Evolutionary conservation across 2,888 invertebrate genomes (phyloP).

Genomic region (Stenchaetothrips biformis): DNA sequence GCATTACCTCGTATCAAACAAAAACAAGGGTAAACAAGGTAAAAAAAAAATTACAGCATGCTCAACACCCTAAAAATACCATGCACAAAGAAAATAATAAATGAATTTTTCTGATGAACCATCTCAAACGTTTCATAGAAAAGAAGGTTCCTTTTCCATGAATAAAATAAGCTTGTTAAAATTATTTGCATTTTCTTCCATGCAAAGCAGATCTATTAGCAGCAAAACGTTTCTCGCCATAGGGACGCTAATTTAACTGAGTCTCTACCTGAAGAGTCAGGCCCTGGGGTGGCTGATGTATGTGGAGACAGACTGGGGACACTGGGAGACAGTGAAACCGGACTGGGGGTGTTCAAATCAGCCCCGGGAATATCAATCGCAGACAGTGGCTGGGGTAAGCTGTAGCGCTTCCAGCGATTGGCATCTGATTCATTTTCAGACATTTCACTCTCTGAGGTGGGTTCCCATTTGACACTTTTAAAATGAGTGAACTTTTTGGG

Average conservation of each 20-base stretch:
- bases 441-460: slow-evolving; percentile 59
- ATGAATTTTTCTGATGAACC: background rate
- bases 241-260: slow-evolving; percentile 4
- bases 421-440: slow-evolving; percentile 53
- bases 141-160: background rate
- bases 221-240: background rate
- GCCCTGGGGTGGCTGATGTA: slow-evolving; percentile 32
- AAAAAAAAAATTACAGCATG: slow-evolving; percentile 30
- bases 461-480: slow-evolving; percentile 57
- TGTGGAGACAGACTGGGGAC: slow-evolving; percentile 55
- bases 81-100: background rate
- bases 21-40: no score
- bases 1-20: no score
- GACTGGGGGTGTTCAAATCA: slow-evolving; percentile 53
- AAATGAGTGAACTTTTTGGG: slow-evolving; percentile 46
- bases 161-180: background rate
- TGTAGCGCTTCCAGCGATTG: slow-evolving; percentile 46
- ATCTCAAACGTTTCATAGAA: background rate
- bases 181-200: background rate
- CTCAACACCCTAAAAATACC: slow-evolving; percentile 1
- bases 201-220: background rate
- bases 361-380: slow-evolving; percentile 37
- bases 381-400: slow-evolving; percentile 44
- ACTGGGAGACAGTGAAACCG: slow-evolving; percentile 55
- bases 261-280: slow-evolving; percentile 39